Evolutionary conservation across 2,113 vertebrate species (phyloP).

Genomic region (Thomomys bottae): DNA sequence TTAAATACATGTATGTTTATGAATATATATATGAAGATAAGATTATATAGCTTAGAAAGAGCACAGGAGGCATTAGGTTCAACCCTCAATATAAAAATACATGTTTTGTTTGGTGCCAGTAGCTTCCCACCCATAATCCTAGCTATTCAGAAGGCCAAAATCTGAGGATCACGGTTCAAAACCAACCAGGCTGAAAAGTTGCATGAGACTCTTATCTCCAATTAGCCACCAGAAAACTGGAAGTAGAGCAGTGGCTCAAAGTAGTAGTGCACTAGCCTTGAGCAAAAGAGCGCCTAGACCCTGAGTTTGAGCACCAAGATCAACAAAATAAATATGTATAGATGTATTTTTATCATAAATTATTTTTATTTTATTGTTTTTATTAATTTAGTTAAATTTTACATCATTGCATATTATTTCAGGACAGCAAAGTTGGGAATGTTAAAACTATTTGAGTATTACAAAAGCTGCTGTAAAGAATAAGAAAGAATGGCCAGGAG

Average conservation of each 20-base stretch:
- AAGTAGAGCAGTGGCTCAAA: too few relatives aligned
- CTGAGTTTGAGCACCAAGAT: too few relatives aligned
- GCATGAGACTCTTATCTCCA: too few relatives aligned
- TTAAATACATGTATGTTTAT: not conserved
- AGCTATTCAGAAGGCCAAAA: too few relatives aligned
- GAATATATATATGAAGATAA: not conserved
- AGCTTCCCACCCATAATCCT: too few relatives aligned
- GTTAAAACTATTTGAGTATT: constrained; percentile 1
- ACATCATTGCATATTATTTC: constrained; percentile 35
- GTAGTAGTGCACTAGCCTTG: too few relatives aligned
- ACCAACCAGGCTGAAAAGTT: too few relatives aligned
- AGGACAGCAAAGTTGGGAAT: not conserved
- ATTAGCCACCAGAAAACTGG: too few relatives aligned
- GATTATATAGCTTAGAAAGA: not conserved
- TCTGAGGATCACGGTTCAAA: too few relatives aligned
- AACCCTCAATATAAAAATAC: not conserved
- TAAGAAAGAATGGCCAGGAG: not conserved
- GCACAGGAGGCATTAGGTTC: not conserved
- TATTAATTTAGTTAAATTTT: constrained; percentile 9
- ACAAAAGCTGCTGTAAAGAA: not conserved
- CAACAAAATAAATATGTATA: not conserved
- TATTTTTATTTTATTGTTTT: constrained; percentile 6
- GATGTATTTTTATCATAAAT: not conserved
- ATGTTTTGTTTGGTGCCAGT: too few relatives aligned
- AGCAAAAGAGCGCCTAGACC: too few relatives aligned